These are phyloP conservation scores for Aproaerema taeniolella DNA, from an alignment of 2,888 invertebrate species.

Conservation along the genomic window DNA sequence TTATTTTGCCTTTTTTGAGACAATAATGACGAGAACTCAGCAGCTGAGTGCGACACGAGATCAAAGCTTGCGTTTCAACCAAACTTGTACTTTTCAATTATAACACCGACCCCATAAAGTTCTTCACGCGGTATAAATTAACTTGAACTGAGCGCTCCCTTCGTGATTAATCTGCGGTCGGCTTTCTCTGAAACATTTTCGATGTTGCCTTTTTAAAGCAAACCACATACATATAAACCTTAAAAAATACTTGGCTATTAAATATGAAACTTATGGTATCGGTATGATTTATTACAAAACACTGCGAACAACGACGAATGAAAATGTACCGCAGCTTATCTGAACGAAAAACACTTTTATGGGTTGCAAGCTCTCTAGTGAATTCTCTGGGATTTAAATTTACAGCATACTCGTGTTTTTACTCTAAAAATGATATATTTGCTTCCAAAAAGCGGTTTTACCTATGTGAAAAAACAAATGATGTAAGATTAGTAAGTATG, in stretches of 20 bases:
- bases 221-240: conserved; percentile 26
- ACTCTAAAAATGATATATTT: no score
- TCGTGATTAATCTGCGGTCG: conserved; percentile 39
- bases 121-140: conserved; percentile 44
- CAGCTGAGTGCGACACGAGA: conserved; percentile 23
- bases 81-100: conserved; percentile 55
- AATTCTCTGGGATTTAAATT: no score
- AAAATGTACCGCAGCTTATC: conserved; percentile 28
- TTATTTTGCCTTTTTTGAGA: conserved; percentile 51
- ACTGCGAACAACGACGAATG: conserved; percentile 36
- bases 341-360: conserved; percentile 4
- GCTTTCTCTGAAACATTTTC: conserved; percentile 37
- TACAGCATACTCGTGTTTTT: no score
- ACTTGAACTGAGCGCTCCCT: conserved; percentile 44
- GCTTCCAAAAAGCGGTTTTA: not conserved
- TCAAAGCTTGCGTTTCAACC: conserved; percentile 36
- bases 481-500: conserved; percentile 6
- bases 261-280: conserved; percentile 40
- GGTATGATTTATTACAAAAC: conserved; percentile 42
- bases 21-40: conserved; percentile 40
- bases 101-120: conserved; percentile 41
- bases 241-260: conserved; percentile 31
- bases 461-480: not conserved
- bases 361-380: conserved; percentile 6
- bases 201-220: conserved; percentile 19